Evolutionary conservation across 1,140 invertebrate genomes (phyloP), one percentile per base, ranked within the genome.

Genomic region (Protaetia brevitarsis): DNA sequence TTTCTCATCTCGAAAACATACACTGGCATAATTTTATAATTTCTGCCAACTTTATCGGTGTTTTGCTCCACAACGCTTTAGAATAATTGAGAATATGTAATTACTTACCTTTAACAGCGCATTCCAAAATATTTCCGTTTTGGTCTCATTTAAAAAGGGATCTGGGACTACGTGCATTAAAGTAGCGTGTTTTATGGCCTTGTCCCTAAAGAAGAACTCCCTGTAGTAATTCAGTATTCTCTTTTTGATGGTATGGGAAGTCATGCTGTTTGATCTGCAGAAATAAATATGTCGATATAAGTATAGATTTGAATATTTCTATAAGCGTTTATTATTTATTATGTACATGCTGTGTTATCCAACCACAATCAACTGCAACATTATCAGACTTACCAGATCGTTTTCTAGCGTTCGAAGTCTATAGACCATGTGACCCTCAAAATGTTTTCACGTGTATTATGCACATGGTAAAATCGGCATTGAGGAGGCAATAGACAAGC

Each of bases 121-220:
- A 10, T 51, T 51, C 57, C 57, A 59, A 59, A 59, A 59, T 13
- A 59, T 59, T 28, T 59, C 57, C 2, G n/a, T 29, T 11, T 59
- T 28, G 26, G 57, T 29, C 3, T 59, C 57, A 28, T 6, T 31
- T 13, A 59, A 7, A 13, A 59, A 59, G 7, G 57, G 16, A 29
- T 31, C 29, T 1, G 57, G 57, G 30, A 59, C 16, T 2, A 59
- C 29, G 13, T 29, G 10, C 26, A 59, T 28, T 31, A 59, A 29
- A 10, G 57, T 29, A 11, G 57, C 26, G 3, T 28, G 11, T 27
- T 28, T 59, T 59, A 59, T 28, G n/a, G 57, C 57, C 13, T 31
- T 59, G 7, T 59, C 57, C 16, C 26, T 29, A 11, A 29, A 13
- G 7, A 28, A 59, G 13, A 59, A 59, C 8, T 59, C 57, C 13